Percentiles rank a stretch among this genome's conserved stretches.
Conservation (phyloP, 1,140 invertebrate species). For the Grapholita molesta region DNA sequence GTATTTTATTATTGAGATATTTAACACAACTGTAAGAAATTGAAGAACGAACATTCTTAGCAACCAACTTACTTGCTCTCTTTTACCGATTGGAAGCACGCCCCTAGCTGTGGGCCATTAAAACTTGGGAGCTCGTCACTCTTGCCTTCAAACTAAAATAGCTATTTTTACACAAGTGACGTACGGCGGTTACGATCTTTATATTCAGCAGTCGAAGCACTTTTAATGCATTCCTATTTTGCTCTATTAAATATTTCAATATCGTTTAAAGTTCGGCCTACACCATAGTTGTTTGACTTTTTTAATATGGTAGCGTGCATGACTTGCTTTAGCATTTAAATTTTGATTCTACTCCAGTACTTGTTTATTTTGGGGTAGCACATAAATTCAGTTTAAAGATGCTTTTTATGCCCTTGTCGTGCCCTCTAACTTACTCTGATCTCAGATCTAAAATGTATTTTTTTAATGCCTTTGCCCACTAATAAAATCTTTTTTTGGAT, state of each 20-base stretch:
- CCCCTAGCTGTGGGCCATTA: constrained; percentile 7
- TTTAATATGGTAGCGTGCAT: neutral
- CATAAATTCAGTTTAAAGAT: too few relatives aligned
- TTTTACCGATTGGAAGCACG: neutral
- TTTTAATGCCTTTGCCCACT: too few relatives aligned
- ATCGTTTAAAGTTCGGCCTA: neutral
- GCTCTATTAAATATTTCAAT: neutral
- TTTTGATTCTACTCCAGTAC: too few relatives aligned
- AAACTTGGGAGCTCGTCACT: constrained; percentile 14
- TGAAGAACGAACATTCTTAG: neutral
- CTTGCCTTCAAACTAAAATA: neutral
- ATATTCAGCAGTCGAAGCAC: neutral
- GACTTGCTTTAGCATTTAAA: too few relatives aligned
- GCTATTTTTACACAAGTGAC: neutral
- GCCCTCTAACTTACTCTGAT: too few relatives aligned
- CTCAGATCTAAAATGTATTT: too few relatives aligned
- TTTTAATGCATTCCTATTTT: constrained; percentile 15
- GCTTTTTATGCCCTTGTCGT: too few relatives aligned
- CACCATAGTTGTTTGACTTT: neutral
- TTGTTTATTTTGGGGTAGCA: too few relatives aligned
- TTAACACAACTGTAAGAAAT: too few relatives aligned
- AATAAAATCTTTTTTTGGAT: too few relatives aligned
- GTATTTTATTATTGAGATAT: too few relatives aligned
- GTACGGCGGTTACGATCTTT: neutral
- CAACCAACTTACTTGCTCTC: neutral